Evolutionary conservation across 2,113 vertebrate genomes (phyloP), one percentile per base, ranked within the genome.

Genomic region (Sinosuthora webbiana): DNA sequence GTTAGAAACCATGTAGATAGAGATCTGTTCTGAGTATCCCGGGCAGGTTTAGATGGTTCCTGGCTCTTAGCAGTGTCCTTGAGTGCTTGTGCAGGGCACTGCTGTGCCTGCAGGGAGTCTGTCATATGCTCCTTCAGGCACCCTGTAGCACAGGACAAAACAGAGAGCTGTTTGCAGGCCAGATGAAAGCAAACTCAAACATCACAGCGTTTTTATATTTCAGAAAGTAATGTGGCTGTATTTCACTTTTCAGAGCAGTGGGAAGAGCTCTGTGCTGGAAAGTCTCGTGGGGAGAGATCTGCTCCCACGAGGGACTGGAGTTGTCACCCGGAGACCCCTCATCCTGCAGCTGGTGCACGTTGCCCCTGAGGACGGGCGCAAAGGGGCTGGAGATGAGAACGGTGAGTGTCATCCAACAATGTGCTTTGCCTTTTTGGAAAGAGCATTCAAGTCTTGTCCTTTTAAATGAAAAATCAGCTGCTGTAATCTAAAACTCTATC

Each of bases 191-290:
- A 65, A 77, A 15, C 45, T 67, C 35, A 76, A 90, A 20, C 37
- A 52, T 22, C 41, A 13, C 19, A 75, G 7, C 13, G 14, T 88
- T 89, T 87, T 91, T 37, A 15, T 82, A 42, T 87, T 87, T 86
- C 95, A 90, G 56, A 81, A 75, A 62, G 45, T 96, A 49, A 94
- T 31, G 62, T 68, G 33, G 35, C 44, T 96, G 18, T 96, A 67
- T 95, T 97, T 88, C 18, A 64, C 49, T 96, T 97, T 98, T 97
- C 98, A 99, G 99, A 99, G 99, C 98, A 99, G 99, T 83, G 99
- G 99, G 74, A 99, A 99, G 97, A 99, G 99, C 97, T 99, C 99
- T 8, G 99, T 99, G 74, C 97, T 99, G 94, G 99, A 99, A 97
- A 99, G 99, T 95, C 98, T 99, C 45, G 99, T 99, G 83, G 99